phyloP scores from a whole-genome alignment of 2,797 vertebrate species.

The Kryptolebias ocellatus region DNA sequence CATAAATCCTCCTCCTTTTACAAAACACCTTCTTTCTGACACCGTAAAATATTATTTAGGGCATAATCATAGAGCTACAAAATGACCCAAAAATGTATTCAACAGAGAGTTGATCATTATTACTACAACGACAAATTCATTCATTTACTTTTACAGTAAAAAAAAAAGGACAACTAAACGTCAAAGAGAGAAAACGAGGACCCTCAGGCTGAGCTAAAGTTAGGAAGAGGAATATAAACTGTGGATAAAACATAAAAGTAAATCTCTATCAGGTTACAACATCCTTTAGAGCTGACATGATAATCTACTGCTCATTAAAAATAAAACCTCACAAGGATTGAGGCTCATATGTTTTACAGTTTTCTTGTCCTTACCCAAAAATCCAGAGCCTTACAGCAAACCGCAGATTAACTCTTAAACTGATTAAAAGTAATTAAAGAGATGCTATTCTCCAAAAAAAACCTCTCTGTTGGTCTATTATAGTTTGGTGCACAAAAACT shows the following conservation, averaged over 20 bases:
- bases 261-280: slow-evolving; percentile 22
- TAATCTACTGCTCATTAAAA: slow-evolving; percentile 37
- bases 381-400: slow-evolving; percentile 67
- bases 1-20: slow-evolving; percentile 1
- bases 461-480: slow-evolving; percentile 64
- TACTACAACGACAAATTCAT: background rate
- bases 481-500: slow-evolving; percentile 4
- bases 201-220: slow-evolving; percentile 3
- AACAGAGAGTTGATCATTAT: background rate
- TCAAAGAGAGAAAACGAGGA: slow-evolving; percentile 2
- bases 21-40: slow-evolving; percentile 5
- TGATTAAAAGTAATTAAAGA: slow-evolving; percentile 89
- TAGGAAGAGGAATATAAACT: background rate
- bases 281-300: slow-evolving; percentile 17
- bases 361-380: slow-evolving; percentile 24
- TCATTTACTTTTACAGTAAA: background rate
- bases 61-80: slow-evolving; percentile 13
- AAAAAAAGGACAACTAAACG: background rate
- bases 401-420: slow-evolving; percentile 76
- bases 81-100: slow-evolving; percentile 9
- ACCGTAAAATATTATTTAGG: background rate
- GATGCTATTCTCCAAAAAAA: slow-evolving; percentile 65
- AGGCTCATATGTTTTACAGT: slow-evolving; percentile 24
- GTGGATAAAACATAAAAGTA: background rate
- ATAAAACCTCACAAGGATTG: slow-evolving; percentile 5